Base-by-base conservation (phyloP, 2,113 vertebrate genomes). In the Capricornis sumatraensis region DNA sequence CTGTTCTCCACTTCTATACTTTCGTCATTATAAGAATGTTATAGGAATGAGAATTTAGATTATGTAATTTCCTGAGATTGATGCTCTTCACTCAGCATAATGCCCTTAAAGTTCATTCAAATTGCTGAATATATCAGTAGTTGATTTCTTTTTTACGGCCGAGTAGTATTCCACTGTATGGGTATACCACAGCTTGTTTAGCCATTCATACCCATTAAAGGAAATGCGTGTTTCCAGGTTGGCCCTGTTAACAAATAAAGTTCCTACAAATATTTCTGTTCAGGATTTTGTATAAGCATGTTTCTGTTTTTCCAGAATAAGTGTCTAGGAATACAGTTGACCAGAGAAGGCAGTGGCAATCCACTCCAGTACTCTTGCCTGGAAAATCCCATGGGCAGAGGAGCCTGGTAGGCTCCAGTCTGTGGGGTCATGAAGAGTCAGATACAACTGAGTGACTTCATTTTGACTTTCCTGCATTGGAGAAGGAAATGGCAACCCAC, bases 191-290 rank as follows among this genome's bases (percentile, higher is more conserved):
- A 36, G 40, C 45, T 85, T 83, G 33, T 91, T 95, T 78, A 91
- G 36, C 47, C 14, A 19, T 91, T 78, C 7, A 64, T n/a, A 43
- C 79, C 27, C 43, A 52, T 25, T 50, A 62, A 90, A 62, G 27
- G 45, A 40, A 36, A 62, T 91, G 52, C 45, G 36, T 28, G 81
- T 85, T 85, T 89, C 6, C 67, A 55, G 17, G 28, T 25, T 64
- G 55, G 82, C 6, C 14, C 53, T 76, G 40, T 78, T 85, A 16
- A 78, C 74, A 60, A 16, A 85, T 74, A 52, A 43, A 76, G 25
- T 95, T 82, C 27, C 43, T 95, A 7, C 55, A 40, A 60, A 57
- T 53, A 52, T 84, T 95, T 30, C 50, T 47, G 43, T 95, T 84
- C 6, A 74, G 23, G 13, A 53, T 52, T 93, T 86, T 36, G 25